Base-by-base conservation (phyloP, 2,888 invertebrate genomes). In the Colostygia pectinataria region DNA sequence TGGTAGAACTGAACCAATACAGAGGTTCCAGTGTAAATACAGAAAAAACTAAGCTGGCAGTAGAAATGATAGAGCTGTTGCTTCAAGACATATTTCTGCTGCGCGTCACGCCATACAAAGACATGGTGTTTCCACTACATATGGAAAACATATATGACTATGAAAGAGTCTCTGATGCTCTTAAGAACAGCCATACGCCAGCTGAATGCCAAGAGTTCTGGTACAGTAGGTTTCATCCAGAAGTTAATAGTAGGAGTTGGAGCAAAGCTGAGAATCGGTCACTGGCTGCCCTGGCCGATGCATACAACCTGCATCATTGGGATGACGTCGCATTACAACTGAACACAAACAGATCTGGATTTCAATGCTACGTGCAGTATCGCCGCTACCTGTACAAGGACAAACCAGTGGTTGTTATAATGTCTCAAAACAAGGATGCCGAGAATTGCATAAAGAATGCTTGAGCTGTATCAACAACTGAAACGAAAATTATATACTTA, bases 361-460 rank as follows among this genome's bases (percentile, higher is more conserved):
- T 42, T 8, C 48, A 49, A 18, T 49, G 48, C 33, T 43, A 2
- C 9, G 23, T 49, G 20, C 48, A 49, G 27, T 49, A 38, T 23
- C 42, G 48, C 13, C 48, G 48, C 2, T 32, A 31, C 23, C 0
- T 42, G 9, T 38, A 33, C 32, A 40, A 48, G 9, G 20, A 36
- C 14, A 28, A 18, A 18, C 2, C 18, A 18, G 18, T 18, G 20
- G 5, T 5, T 20, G 6, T 5, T 18, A 4, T 6, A 20, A 6
- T 20, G 20, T 6, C 5, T 6, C 20, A 4, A 5, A 5, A 4
- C 5, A 2, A 20, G 20, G 20, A 20, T 20, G 6, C 4, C 4
- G 6, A 2, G 6, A 5, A 20, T 2, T 20, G 2, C 4, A 20
- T 4, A 20, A 20, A 20, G 4, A 5, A 20, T 6, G 20, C 4